Conservation (phyloP, 2,113 vertebrate species). For the Charadrius vociferus region DNA sequence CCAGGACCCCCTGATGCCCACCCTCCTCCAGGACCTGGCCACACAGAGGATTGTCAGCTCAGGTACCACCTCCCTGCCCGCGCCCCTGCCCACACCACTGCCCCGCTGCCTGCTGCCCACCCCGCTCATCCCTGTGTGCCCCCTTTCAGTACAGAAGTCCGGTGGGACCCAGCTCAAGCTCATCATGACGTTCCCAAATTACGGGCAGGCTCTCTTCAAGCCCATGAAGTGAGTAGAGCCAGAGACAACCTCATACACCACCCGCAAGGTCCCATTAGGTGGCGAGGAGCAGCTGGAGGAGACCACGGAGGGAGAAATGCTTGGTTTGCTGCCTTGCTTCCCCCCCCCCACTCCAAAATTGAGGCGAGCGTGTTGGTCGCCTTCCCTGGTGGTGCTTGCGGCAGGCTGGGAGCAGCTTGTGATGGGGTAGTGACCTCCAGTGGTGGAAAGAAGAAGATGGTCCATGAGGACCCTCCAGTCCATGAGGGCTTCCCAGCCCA, state of each 20-base stretch:
- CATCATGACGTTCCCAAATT: slow-evolving; percentile 79
- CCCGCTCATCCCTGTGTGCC: background rate
- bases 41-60: slow-evolving; percentile 71
- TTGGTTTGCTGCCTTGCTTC: rapidly evolving
- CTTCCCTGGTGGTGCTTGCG: background rate
- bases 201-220: slow-evolving; percentile 82
- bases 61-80: slow-evolving; percentile 32
- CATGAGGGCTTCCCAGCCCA: background rate
- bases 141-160: slow-evolving; percentile 78
- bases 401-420: background rate
- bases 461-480: background rate
- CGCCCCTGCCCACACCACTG: rapidly evolving
- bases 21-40: slow-evolving; percentile 71
- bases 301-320: background rate
- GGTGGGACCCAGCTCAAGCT: slow-evolving; percentile 83
- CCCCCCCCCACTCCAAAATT: background rate
- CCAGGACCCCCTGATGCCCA: slow-evolving; percentile 66
- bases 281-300: rapidly evolving
- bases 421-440: slow-evolving; percentile 61
- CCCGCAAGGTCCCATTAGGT: rapidly evolving
- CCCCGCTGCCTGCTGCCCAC: background rate
- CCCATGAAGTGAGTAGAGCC: slow-evolving; percentile 81
- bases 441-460: slow-evolving; percentile 33
- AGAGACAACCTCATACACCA: background rate
- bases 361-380: rapidly evolving